A percentile compares a stretch with the other conserved stretches of the same genome.
phyloP scores from a whole-genome alignment of 2,888 invertebrate species.

The Lepeophtheirus nordmannii region DNA sequence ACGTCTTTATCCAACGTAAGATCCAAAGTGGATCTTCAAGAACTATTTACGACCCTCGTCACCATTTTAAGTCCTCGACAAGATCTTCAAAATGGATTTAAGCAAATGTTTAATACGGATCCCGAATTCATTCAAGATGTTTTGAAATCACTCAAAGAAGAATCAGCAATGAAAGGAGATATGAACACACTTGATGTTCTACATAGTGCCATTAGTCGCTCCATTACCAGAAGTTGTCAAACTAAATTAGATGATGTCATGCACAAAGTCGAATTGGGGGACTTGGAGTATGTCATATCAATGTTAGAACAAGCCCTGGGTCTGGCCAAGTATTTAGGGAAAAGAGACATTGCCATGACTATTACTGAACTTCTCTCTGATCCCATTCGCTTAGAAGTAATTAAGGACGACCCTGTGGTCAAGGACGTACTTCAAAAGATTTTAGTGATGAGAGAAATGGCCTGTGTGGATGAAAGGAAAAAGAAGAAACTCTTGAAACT shows the following conservation, averaged over 20 bases:
- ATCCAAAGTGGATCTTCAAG: background rate
- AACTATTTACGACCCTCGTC: slow-evolving; percentile 17
- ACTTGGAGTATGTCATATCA: slow-evolving; percentile 46
- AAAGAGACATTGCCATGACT: slow-evolving; percentile 45
- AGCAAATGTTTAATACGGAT: slow-evolving; percentile 10
- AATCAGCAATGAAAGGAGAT: background rate
- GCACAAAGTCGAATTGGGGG: slow-evolving; percentile 47
- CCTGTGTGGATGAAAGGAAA: slow-evolving; percentile 36
- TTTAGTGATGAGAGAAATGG: slow-evolving; percentile 53
- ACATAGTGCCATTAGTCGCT: slow-evolving; percentile 12
- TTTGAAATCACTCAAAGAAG: slow-evolving; percentile 12
- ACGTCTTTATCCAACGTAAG: background rate
- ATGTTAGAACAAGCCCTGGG: slow-evolving; percentile 52
- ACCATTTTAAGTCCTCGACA: slow-evolving; percentile 13
- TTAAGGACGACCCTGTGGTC: slow-evolving; percentile 45
- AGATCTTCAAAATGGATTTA: slow-evolving; percentile 19
- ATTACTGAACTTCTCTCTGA: slow-evolving; percentile 42
- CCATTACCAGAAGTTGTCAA: slow-evolving; percentile 19
- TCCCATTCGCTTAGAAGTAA: slow-evolving; percentile 42
- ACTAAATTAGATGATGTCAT: slow-evolving; percentile 37
- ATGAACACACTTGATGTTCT: slow-evolving; percentile 15
- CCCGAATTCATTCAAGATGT: slow-evolving; percentile 23
- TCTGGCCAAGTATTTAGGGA: slow-evolving; percentile 51
- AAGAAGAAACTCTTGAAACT: slow-evolving; percentile 16
- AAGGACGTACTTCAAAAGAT: slow-evolving; percentile 51